A percentile compares a stretch with the other conserved stretches of the same genome.
Conservation (phyloP, 2,797 vertebrate genomes). For the Molossus molossus region DNA sequence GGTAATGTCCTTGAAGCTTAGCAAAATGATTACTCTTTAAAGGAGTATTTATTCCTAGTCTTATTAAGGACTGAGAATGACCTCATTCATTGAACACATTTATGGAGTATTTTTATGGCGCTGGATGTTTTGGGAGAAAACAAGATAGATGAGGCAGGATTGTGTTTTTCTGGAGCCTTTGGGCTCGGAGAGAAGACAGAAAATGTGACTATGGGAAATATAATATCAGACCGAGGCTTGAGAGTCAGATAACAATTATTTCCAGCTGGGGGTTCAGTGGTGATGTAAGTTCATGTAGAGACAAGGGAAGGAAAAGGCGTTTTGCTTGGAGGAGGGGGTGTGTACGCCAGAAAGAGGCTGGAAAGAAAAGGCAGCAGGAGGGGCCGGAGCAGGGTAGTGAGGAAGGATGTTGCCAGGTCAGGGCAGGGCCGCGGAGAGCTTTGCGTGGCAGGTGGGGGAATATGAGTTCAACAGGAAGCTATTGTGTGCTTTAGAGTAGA, state of each 20-base stretch:
- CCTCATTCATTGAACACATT: slow-evolving; percentile 76
- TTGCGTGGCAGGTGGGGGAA: not conserved
- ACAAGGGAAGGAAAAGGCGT: not conserved
- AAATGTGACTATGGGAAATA: slow-evolving; percentile 26
- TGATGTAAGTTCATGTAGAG: not conserved
- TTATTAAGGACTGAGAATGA: slow-evolving; percentile 67
- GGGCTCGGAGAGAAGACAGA: slow-evolving; percentile 40
- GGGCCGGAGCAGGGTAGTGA: not conserved
- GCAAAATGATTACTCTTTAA: slow-evolving; percentile 72
- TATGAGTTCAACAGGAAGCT: not conserved
- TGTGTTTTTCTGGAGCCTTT: slow-evolving; percentile 67
- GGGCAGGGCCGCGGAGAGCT: not conserved
- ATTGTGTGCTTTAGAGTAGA: not conserved
- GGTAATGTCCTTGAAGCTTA: slow-evolving; percentile 3
- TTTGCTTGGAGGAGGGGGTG: not conserved
- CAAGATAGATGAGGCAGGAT: slow-evolving; percentile 60
- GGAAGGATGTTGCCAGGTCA: not conserved
- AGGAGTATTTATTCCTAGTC: slow-evolving; percentile 64
- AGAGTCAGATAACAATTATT: slow-evolving; percentile 50
- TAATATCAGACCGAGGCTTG: slow-evolving; percentile 41
- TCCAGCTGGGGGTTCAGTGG: not conserved
- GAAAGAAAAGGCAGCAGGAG: not conserved
- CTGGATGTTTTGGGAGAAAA: slow-evolving; percentile 73
- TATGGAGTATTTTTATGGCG: slow-evolving; percentile 67
- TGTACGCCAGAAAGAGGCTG: not conserved